Evolutionary conservation across 2,113 vertebrate genomes (phyloP).

Genomic region (Tupaia chinensis): DNA sequence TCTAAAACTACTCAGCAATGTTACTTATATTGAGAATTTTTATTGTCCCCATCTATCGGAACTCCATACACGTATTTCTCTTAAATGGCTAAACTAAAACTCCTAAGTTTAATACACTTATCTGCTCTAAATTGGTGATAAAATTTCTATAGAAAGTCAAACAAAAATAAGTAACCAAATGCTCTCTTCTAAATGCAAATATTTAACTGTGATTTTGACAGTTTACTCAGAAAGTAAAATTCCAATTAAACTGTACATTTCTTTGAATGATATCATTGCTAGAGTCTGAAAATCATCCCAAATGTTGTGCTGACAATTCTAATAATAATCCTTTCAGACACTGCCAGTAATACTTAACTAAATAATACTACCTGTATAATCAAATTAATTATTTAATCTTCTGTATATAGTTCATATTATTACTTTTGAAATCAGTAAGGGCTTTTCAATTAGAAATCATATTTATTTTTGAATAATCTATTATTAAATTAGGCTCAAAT

Average conservation of each 20-base stretch:
- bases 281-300: not conserved
- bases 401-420: not conserved
- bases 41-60: not conserved
- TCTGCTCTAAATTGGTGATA: slow-evolving; percentile 12
- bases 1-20: not conserved
- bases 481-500: not conserved
- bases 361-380: not conserved
- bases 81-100: not conserved
- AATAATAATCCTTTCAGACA: not conserved
- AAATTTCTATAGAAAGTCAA: slow-evolving; percentile 11
- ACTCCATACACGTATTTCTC: not conserved
- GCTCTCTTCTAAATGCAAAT: not conserved
- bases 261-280: not conserved
- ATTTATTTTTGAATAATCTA: not conserved
- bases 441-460: not conserved
- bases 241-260: not conserved
- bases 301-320: not conserved
- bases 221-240: not conserved
- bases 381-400: not conserved
- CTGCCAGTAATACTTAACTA: not conserved
- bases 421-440: not conserved
- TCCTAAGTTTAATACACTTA: slow-evolving; percentile 3
- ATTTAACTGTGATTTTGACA: not conserved
- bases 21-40: not conserved
- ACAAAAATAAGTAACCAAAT: not conserved